Evolutionary conservation across 2,113 vertebrate genomes (phyloP).

Genomic region (Malaclemys terrapin): DNA sequence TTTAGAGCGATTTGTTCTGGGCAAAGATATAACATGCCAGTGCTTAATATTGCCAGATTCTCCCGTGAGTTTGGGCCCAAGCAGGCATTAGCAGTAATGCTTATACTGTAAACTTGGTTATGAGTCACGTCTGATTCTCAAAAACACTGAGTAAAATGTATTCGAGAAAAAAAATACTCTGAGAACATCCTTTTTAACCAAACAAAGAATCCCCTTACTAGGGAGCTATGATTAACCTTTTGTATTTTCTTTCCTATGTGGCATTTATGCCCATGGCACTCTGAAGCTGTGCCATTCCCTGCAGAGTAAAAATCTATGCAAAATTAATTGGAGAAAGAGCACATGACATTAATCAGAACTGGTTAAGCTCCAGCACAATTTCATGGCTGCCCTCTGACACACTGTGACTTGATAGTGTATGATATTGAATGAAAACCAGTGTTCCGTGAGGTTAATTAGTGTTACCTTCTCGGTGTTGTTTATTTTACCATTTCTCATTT

Average conservation of each 20-base stretch:
- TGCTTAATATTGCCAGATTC: background rate
- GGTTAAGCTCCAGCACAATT: conserved; percentile 5
- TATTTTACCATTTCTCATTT: background rate
- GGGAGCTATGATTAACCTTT: background rate
- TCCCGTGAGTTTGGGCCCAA: background rate
- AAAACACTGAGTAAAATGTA: background rate
- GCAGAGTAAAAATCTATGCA: conserved; percentile 28
- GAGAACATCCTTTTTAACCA: background rate
- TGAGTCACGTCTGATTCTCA: background rate
- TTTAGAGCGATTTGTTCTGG: background rate
- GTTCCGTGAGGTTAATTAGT: background rate
- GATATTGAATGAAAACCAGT: background rate
- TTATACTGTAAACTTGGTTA: background rate
- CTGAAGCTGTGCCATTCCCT: background rate
- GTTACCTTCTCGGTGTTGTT: background rate
- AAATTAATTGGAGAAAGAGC: conserved; percentile 2
- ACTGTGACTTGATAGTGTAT: background rate
- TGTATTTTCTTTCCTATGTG: background rate
- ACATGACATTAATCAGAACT: conserved; percentile 3
- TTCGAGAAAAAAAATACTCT: background rate
- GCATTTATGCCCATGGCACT: background rate
- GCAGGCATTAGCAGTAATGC: background rate
- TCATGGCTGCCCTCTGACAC: background rate
- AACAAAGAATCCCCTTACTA: background rate
- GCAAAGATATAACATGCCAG: background rate